Conservation (phyloP, 1,140 invertebrate species). For the Diuraphis noxia region DNA sequence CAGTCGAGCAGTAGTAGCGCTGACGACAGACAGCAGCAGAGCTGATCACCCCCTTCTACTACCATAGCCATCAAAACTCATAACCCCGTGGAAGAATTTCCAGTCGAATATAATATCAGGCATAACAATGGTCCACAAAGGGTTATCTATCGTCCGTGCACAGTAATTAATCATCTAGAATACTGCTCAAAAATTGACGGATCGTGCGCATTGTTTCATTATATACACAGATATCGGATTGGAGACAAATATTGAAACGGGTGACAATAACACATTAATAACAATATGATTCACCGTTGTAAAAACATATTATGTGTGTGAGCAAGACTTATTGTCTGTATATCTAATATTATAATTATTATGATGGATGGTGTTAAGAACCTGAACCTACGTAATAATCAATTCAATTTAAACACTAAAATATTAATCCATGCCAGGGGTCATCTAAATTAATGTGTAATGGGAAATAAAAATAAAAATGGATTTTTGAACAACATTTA, state of each 20-base stretch:
- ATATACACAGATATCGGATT: slow-evolving; percentile 2
- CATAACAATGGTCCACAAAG: slow-evolving; percentile 13
- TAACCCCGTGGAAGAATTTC: not conserved
- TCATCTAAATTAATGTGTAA: not conserved
- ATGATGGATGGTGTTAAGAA: not conserved
- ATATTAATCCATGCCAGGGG: not conserved
- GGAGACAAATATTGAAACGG: not conserved
- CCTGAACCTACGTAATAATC: not conserved
- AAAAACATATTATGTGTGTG: not conserved
- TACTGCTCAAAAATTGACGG: not conserved
- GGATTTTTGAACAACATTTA: not conserved
- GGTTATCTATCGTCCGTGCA: slow-evolving; percentile 15
- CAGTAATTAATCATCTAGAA: slow-evolving; percentile 27
- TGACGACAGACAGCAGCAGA: not conserved
- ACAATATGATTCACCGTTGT: not conserved
- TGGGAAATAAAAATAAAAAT: not conserved
- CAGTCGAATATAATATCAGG: slow-evolving; percentile 24
- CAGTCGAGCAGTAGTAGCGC: not conserved
- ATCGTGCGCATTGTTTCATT: not conserved
- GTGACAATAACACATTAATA: not conserved
- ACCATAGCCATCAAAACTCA: not conserved
- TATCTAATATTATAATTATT: not conserved
- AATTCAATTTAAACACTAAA: slow-evolving; percentile 4
- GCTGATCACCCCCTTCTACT: not conserved
- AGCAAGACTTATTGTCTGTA: not conserved